Percentiles rank a stretch among this genome's conserved stretches.
Conservation (phyloP, 2,113 vertebrate genomes). For the Vidua chalybeata region DNA sequence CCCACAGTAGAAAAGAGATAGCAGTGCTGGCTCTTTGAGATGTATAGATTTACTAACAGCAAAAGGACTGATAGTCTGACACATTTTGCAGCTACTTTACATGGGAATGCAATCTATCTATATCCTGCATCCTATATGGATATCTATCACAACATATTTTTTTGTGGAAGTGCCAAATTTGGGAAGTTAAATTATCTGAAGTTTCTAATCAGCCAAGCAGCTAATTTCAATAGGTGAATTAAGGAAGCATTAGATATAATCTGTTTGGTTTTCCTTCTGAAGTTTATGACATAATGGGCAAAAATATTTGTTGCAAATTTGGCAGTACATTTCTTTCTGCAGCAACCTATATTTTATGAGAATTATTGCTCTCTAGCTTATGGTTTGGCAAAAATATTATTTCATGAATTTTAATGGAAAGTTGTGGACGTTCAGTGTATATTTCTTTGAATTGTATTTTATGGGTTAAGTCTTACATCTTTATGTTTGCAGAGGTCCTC, state of each 20-base stretch:
- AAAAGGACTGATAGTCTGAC: neutral
- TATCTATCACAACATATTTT: neutral
- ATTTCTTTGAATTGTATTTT: constrained; percentile 19
- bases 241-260: neutral
- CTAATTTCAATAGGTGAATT: neutral
- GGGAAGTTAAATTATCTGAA: neutral
- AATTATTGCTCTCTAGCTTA: neutral
- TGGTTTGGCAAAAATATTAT: constrained; percentile 22
- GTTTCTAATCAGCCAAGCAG: neutral
- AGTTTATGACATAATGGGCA: neutral
- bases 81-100: neutral
- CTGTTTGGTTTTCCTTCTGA: neutral
- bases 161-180: neutral
- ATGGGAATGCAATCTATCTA: neutral
- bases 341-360: neutral
- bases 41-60: neutral
- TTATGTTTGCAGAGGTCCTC: neutral
- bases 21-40: neutral
- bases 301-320: neutral
- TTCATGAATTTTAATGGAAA: constrained; percentile 25
- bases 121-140: neutral
- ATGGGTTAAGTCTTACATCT: neutral
- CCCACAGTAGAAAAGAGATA: neutral
- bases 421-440: neutral
- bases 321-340: neutral